A percentile compares a stretch with the other conserved stretches of the same genome.
phyloP scores from a whole-genome alignment of 2,113 vertebrate genomes.

The Neolamprologus sp. region DNA sequence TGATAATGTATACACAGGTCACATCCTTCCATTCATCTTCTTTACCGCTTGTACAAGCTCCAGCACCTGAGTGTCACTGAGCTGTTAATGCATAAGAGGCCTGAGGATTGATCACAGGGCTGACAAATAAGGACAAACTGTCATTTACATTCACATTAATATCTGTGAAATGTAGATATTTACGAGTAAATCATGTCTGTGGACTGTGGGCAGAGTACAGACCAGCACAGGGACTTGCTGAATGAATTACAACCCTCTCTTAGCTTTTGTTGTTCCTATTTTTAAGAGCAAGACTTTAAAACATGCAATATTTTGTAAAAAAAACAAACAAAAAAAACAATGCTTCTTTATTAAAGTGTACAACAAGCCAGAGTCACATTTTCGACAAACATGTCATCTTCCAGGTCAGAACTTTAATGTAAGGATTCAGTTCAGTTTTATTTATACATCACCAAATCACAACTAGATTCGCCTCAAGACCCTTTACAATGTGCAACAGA shows the following conservation, averaged over 20 bases:
- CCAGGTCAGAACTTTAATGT: background rate
- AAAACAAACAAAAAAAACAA: background rate
- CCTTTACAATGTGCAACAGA: background rate
- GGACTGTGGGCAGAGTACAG: background rate
- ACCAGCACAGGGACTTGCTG: background rate
- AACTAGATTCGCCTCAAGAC: background rate
- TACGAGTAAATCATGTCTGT: background rate
- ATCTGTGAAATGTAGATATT: background rate
- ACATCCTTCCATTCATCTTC: background rate
- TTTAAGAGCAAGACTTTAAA: background rate
- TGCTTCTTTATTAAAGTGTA: background rate
- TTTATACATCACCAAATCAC: background rate
- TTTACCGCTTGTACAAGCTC: background rate
- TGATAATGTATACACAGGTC: background rate
- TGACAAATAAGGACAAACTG: background rate
- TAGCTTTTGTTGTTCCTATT: background rate
- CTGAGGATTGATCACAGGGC: background rate
- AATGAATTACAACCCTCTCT: background rate
- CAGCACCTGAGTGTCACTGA: background rate
- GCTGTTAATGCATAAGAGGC: background rate
- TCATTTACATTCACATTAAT: background rate
- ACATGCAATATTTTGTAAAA: background rate
- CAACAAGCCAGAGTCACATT: background rate
- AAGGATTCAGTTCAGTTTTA: background rate
- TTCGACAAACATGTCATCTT: background rate